phyloP scores from a whole-genome alignment of 2,888 invertebrate species.

The Merodon equestris region DNA sequence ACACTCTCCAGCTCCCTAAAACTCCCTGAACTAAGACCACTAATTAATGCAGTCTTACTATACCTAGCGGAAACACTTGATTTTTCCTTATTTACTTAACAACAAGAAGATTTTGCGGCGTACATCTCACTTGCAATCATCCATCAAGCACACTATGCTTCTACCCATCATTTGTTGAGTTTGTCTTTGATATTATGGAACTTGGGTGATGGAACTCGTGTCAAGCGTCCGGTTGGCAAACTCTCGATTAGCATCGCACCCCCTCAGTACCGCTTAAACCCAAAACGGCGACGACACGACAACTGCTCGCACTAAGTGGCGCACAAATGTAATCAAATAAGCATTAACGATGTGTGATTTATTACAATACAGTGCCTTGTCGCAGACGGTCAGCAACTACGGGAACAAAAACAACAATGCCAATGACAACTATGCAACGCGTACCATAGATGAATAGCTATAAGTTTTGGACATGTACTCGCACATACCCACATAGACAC shows the following conservation, averaged over 20 bases:
- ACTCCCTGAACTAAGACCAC: too few relatives aligned
- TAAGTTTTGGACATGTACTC: too few relatives aligned
- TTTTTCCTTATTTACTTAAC: slow-evolving; percentile 25
- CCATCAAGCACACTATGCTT: slow-evolving; percentile 11
- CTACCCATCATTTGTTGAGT: slow-evolving; percentile 15
- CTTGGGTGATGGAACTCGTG: slow-evolving; percentile 9
- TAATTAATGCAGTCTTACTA: too few relatives aligned
- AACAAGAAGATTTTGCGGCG: slow-evolving; percentile 16
- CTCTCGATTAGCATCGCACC: slow-evolving; percentile 30
- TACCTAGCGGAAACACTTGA: slow-evolving; percentile 21
- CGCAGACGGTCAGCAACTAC: neutral
- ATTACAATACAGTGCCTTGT: slow-evolving; percentile 18
- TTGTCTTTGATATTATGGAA: slow-evolving; percentile 8
- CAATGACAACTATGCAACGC: neutral
- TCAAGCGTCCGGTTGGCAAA: slow-evolving; percentile 2
- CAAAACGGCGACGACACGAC: slow-evolving; percentile 2
- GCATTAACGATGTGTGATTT: slow-evolving; percentile 46
- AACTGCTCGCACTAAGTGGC: slow-evolving; percentile 19
- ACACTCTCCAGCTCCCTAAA: too few relatives aligned
- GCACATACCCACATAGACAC: neutral
- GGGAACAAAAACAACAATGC: too few relatives aligned
- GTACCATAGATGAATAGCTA: too few relatives aligned
- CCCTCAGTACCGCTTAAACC: slow-evolving; percentile 1
- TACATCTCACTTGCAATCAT: slow-evolving; percentile 17
- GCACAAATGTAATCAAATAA: slow-evolving; percentile 47